These are phyloP conservation scores for Cephus runcator DNA, from an alignment of 2,888 invertebrate genomes.

Conservation along the genomic window DNA sequence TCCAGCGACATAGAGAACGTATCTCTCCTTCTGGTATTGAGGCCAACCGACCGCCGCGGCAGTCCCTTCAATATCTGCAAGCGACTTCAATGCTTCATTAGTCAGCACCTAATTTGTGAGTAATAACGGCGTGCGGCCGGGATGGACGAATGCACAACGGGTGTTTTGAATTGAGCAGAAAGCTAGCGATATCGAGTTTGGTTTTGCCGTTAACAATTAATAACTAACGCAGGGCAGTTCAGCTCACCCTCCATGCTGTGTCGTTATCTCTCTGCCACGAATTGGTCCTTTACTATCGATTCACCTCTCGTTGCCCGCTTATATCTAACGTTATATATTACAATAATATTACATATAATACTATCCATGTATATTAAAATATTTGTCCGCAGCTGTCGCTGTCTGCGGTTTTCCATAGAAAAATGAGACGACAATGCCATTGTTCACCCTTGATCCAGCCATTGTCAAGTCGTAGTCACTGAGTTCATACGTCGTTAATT, in stretches of 20 bases:
- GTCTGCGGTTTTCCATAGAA: conserved; percentile 44
- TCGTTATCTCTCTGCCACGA: conserved; percentile 23
- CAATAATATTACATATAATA: conserved; percentile 65
- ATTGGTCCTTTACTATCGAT: conserved; percentile 38
- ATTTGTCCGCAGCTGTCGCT: conserved; percentile 45
- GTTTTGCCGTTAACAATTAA: conserved; percentile 38
- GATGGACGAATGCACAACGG: conserved; percentile 31
- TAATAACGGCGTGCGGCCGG: conserved; percentile 22
- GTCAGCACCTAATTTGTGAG: conserved; percentile 29
- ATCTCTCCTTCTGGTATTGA: not conserved
- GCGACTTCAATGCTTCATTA: conserved; percentile 13
- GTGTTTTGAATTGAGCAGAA: conserved; percentile 42
- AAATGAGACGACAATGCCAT: conserved; percentile 20
- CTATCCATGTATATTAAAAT: conserved; percentile 65
- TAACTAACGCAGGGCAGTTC: conserved; percentile 35
- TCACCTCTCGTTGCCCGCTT: conserved; percentile 42
- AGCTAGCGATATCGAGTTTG: conserved; percentile 42
- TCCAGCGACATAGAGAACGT: not conserved
- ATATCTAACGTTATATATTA: conserved; percentile 59
- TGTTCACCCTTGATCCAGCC: not conserved
- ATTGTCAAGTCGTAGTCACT: conserved; percentile 3
- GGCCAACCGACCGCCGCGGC: conserved; percentile 31
- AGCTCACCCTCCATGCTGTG: conserved; percentile 6
- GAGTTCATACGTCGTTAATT: conserved; percentile 28
- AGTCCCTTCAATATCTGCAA: conserved; percentile 35